phyloP scores from a whole-genome alignment of 30 jellyfish, hydroid and myxozoan species.

The Catostylus mosaicus region DNA sequence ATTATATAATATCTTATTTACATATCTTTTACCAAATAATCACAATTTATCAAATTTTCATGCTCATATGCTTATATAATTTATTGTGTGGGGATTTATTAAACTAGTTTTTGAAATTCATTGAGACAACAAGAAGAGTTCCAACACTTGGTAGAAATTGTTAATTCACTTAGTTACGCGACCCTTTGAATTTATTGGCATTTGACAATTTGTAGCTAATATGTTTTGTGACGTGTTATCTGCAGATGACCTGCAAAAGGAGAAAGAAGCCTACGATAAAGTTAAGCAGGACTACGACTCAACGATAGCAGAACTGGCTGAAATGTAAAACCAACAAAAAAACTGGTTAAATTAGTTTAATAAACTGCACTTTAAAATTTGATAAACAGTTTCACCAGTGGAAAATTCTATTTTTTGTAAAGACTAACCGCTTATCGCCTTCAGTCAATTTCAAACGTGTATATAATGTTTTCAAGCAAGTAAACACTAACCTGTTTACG shows the following conservation, averaged over 20 bases:
- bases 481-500: background rate
- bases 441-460: background rate
- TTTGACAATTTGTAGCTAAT: background rate
- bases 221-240: conserved; percentile 3
- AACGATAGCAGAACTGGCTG: conserved; percentile 82
- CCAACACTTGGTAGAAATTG: too few relatives aligned
- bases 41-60: too few relatives aligned
- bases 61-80: too few relatives aligned
- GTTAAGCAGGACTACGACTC: conserved; percentile 73
- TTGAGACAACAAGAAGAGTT: too few relatives aligned
- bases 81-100: too few relatives aligned
- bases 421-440: background rate
- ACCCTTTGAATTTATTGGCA: background rate
- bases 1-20: too few relatives aligned
- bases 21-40: too few relatives aligned
- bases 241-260: conserved; percentile 77
- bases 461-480: background rate
- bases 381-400: conserved; percentile 12
- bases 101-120: too few relatives aligned
- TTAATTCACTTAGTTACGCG: too few relatives aligned
- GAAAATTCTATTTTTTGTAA: conserved; percentile 31
- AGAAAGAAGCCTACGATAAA: conserved; percentile 77
- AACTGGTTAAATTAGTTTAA: conserved; percentile 9
- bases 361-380: conserved; percentile 21
- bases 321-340: conserved; percentile 47